These are phyloP conservation scores for Sesia bembeciformis DNA, from an alignment of 2,888 invertebrate species.

Conservation along the genomic window DNA sequence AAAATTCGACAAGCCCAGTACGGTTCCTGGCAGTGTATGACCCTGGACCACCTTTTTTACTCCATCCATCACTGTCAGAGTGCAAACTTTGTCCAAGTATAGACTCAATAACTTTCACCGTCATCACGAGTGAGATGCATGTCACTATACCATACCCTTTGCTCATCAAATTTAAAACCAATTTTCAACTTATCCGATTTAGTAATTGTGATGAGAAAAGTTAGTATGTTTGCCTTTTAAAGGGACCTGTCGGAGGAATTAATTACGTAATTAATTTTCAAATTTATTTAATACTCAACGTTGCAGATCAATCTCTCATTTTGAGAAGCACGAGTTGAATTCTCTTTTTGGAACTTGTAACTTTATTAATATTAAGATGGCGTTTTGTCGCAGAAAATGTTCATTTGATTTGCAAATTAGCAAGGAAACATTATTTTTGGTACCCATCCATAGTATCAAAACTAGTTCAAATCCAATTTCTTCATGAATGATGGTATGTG, in stretches of 20 bases:
- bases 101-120: too few species aligned
- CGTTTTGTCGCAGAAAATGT: background rate
- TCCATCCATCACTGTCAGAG: too few species aligned
- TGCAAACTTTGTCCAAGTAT: too few species aligned
- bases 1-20: too few species aligned
- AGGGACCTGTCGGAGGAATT: background rate
- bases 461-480: background rate
- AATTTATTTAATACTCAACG: background rate
- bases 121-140: too few species aligned
- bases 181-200: background rate
- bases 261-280: background rate
- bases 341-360: background rate
- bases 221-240: background rate
- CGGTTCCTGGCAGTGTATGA: too few species aligned
- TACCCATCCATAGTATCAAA: background rate
- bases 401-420: background rate
- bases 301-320: too few species aligned
- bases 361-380: background rate
- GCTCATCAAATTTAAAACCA: background rate
- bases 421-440: background rate
- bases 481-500: too few species aligned
- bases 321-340: background rate
- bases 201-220: slow-evolving; percentile 2
- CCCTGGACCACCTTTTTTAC: too few species aligned
- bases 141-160: background rate